These are phyloP conservation scores for Cyprinodon variegatus DNA, from an alignment of 2,113 vertebrate genomes.

Conservation along the genomic window DNA sequence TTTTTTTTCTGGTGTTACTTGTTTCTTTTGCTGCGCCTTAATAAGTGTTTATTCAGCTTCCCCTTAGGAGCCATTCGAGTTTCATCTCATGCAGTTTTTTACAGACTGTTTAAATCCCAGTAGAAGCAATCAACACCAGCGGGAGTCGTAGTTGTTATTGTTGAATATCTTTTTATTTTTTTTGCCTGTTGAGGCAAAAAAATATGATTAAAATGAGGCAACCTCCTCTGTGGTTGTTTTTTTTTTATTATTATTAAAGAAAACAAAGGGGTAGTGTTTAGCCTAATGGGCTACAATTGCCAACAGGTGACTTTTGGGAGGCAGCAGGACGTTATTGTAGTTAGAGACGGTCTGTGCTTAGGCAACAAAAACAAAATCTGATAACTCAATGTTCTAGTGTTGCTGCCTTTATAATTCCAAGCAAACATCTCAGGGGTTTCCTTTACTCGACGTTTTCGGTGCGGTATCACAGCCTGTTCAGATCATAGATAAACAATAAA, in stretches of 20 bases:
- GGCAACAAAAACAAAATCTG: neutral
- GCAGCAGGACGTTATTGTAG: neutral
- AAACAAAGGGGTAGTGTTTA: conserved; percentile 13
- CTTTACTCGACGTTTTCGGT: neutral
- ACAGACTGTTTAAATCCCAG: conserved; percentile 48
- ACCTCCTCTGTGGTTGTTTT: conserved; percentile 7
- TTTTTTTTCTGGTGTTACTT: neutral
- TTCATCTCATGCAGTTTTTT: conserved; percentile 38
- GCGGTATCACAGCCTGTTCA: neutral
- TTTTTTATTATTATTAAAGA: conserved; percentile 24
- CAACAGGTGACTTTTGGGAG: neutral
- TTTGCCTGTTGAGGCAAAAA: conserved; percentile 28
- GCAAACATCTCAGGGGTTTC: neutral
- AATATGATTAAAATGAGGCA: conserved; percentile 5
- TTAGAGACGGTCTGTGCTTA: neutral
- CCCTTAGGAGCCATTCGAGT: conserved; percentile 47
- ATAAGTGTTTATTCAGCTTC: conserved; percentile 43
- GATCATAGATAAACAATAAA: neutral
- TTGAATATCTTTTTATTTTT: conserved; percentile 33
- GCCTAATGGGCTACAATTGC: neutral
- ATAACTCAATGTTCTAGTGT: neutral
- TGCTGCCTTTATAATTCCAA: neutral
- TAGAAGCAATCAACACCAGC: conserved; percentile 33
- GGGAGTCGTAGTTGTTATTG: conserved; percentile 41
- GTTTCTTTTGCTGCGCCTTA: conserved; percentile 49